These are phyloP conservation scores for Prionailurus viverrinus DNA, from an alignment of 2,113 vertebrate species.

Conservation along the genomic window DNA sequence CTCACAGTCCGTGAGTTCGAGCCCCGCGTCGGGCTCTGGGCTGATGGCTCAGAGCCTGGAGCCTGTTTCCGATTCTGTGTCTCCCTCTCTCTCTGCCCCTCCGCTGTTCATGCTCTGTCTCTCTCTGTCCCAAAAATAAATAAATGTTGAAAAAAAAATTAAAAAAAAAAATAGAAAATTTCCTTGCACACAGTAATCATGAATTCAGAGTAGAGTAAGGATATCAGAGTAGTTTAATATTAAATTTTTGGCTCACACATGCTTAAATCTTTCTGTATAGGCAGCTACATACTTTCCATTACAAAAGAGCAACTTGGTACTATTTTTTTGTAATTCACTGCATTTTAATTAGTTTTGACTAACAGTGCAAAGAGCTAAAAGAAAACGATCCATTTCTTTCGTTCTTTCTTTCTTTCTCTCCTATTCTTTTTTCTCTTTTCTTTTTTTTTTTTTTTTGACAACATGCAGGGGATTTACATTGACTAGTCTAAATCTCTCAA, in stretches of 20 bases:
- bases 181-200: neutral
- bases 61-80: no score
- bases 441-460: neutral
- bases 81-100: no score
- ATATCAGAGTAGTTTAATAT: neutral
- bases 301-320: neutral
- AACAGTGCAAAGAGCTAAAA: slow-evolving; percentile 66
- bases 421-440: neutral
- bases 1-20: no score
- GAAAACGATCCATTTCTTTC: slow-evolving; percentile 63
- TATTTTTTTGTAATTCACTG: slow-evolving; percentile 45
- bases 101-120: no score
- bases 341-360: slow-evolving; percentile 80
- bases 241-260: neutral
- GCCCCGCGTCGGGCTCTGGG: no score
- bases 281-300: neutral
- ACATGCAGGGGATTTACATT: slow-evolving; percentile 70
- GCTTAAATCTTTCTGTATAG: neutral
- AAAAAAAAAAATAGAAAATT: neutral
- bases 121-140: no score
- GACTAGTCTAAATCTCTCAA: slow-evolving; percentile 49
- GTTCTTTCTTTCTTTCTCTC: neutral
- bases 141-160: no score
- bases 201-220: neutral
- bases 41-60: no score